Conservation (phyloP, 2,797 vertebrate species). For the Hylomyscus alleni region DNA sequence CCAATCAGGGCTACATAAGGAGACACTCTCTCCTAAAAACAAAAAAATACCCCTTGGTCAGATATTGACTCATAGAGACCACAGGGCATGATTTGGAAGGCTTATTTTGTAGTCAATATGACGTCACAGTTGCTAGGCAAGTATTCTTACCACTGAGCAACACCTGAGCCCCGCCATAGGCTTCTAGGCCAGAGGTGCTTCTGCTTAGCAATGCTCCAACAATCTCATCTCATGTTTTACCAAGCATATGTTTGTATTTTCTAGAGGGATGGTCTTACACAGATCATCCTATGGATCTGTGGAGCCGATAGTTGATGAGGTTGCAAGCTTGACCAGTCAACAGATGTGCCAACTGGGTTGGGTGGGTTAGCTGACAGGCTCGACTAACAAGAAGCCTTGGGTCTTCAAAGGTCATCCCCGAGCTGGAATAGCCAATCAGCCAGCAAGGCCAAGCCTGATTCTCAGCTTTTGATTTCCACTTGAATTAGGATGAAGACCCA, state of each 20-base stretch:
- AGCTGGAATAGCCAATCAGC: neutral
- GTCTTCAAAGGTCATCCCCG: neutral
- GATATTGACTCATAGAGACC: neutral
- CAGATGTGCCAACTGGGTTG: neutral
- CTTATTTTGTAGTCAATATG: neutral
- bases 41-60: neutral
- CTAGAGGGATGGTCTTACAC: neutral
- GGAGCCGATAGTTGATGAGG: too few species aligned
- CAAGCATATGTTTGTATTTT: neutral
- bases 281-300: neutral
- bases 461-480: neutral
- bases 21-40: neutral
- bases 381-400: neutral
- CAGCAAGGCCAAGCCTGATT: neutral
- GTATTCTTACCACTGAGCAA: neutral
- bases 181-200: neutral
- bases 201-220: neutral
- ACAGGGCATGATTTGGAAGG: neutral
- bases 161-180: neutral
- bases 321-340: neutral
- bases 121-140: neutral
- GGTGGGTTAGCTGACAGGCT: neutral
- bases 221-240: neutral
- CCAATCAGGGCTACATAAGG: neutral
- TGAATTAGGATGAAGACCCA: constrained; percentile 37